These are phyloP conservation scores for Dromiciops gliroides DNA, from an alignment of 2,113 vertebrate species.

Conservation along the genomic window DNA sequence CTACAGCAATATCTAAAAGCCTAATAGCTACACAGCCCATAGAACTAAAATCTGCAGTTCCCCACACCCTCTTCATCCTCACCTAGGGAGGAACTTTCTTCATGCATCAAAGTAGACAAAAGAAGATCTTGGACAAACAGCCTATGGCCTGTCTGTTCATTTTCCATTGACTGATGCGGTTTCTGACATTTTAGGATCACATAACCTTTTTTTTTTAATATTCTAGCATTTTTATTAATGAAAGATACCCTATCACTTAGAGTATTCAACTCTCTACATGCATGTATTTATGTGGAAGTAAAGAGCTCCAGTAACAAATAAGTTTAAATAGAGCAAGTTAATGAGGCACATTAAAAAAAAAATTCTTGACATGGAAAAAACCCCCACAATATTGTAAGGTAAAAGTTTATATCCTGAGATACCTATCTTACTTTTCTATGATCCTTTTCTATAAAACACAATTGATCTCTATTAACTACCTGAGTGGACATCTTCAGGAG, in stretches of 20 bases:
- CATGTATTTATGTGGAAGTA: slow-evolving; percentile 52
- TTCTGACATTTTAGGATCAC: slow-evolving; percentile 94
- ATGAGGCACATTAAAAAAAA: slow-evolving; percentile 31
- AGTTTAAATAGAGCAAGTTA: slow-evolving; percentile 40
- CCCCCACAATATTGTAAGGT: neutral
- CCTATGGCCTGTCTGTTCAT: slow-evolving; percentile 92
- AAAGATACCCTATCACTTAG: neutral
- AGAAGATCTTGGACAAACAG: slow-evolving; percentile 95
- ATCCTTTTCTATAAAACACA: too few relatives aligned
- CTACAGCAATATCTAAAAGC: slow-evolving; percentile 96
- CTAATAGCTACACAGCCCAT: slow-evolving; percentile 98
- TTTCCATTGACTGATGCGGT: slow-evolving; percentile 91
- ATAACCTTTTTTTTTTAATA: too few relatives aligned
- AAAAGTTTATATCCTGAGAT: neutral
- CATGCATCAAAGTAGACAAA: slow-evolving; percentile 92
- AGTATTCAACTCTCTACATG: slow-evolving; percentile 19
- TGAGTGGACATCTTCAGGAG: neutral
- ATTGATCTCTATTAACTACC: neutral
- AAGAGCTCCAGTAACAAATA: slow-evolving; percentile 26
- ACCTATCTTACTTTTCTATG: neutral
- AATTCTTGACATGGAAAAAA: neutral
- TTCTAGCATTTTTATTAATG: slow-evolving; percentile 50
- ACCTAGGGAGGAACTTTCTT: slow-evolving; percentile 94
- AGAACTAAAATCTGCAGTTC: slow-evolving; percentile 93
- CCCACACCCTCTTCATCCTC: slow-evolving; percentile 91